These are phyloP conservation scores for Toxotes jaculatrix DNA, from an alignment of 2,113 vertebrate species.

Conservation along the genomic window DNA sequence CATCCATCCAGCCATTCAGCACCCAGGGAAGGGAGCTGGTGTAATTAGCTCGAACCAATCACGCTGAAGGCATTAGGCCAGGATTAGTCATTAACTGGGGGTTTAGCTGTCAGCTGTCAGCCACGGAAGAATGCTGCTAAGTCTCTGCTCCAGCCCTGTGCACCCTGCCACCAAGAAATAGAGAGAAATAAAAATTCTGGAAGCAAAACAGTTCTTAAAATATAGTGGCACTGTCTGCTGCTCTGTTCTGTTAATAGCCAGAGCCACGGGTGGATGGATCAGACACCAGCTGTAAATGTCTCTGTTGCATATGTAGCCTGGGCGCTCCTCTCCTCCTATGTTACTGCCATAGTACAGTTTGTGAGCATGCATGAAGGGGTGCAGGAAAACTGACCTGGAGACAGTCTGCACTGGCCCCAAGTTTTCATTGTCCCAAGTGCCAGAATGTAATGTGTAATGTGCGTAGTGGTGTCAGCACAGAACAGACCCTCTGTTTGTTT, in stretches of 20 bases:
- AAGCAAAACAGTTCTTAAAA: slow-evolving; percentile 13
- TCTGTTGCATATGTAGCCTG: slow-evolving; percentile 7
- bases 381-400: neutral
- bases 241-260: slow-evolving; percentile 39
- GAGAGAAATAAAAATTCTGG: slow-evolving; percentile 19
- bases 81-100: slow-evolving; percentile 74
- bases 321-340: slow-evolving; percentile 7
- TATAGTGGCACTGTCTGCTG: slow-evolving; percentile 15
- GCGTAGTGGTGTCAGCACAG: slow-evolving; percentile 20
- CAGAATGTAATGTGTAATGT: slow-evolving; percentile 30
- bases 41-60: slow-evolving; percentile 76
- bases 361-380: neutral
- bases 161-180: slow-evolving; percentile 10
- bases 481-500: slow-evolving; percentile 30
- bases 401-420: neutral
- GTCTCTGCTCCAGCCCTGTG: slow-evolving; percentile 32
- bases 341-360: neutral
- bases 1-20: slow-evolving; percentile 40
- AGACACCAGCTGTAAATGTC: slow-evolving; percentile 37
- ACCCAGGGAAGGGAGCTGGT: slow-evolving; percentile 13
- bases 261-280: slow-evolving; percentile 13
- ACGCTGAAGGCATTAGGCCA: slow-evolving; percentile 58
- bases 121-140: slow-evolving; percentile 62
- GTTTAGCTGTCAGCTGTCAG: slow-evolving; percentile 73
- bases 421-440: slow-evolving; percentile 11